phyloP scores from a whole-genome alignment of 2,113 vertebrate genomes.

The Chaetura pelagica region DNA sequence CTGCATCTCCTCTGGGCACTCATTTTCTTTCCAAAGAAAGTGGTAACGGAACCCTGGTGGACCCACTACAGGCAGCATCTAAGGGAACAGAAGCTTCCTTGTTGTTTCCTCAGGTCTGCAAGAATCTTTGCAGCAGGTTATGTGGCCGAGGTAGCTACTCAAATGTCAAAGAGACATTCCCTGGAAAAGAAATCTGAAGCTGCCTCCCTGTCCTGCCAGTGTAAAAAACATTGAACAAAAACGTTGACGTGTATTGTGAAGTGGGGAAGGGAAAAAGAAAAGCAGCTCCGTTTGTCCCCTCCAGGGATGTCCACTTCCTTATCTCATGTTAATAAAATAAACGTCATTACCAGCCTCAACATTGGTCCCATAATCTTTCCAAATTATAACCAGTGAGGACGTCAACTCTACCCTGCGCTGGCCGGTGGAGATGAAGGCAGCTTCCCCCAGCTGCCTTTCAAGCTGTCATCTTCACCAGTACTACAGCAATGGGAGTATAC shows the following conservation, averaged over 20 bases:
- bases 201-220: neutral
- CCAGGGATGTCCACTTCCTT: neutral
- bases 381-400: neutral
- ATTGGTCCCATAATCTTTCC: neutral
- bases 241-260: neutral
- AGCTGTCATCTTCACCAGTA: neutral
- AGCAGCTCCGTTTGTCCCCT: neutral
- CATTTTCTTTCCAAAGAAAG: neutral
- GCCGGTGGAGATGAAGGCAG: neutral
- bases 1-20: neutral
- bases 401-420: neutral
- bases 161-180: neutral
- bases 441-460: neutral
- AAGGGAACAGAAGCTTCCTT: neutral
- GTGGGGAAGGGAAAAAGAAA: neutral
- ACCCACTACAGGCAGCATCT: neutral
- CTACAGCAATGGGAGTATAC: neutral
- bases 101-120: neutral
- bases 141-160: accelerated
- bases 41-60: neutral
- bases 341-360: neutral
- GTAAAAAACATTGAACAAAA: neutral
- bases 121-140: neutral
- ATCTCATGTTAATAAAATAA: neutral
- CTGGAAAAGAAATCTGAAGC: slow-evolving; percentile 17